Base-by-base conservation (phyloP, 1,140 invertebrate genomes). In the Ericerus pela region DNA sequence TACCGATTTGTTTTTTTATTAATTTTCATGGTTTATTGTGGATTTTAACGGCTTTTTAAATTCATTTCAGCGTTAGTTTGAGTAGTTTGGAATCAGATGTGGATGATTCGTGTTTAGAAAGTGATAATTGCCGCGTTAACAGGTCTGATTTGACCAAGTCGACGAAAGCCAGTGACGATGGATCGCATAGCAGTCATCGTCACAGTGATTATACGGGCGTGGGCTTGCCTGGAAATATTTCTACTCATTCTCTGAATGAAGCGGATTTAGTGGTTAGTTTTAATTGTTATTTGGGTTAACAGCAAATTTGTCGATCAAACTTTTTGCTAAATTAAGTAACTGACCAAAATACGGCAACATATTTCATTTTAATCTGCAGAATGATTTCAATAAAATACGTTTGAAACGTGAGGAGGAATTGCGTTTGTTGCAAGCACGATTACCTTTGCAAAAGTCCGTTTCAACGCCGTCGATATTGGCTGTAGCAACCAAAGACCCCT, bases 381-480 rank as follows among this genome's bases (percentile, higher is more conserved):
- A 74, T 62, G 78, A 79, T 65, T 79, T 78, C 64, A 71, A 77
- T 70, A 73, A 73, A 67, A 70, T 73, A 62, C 72, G 72, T 67
- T 69, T 70, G 59, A 79, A 73, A 71, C 68, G 76, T 66, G 69
- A 79, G 75, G 70, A 69, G 37, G 75, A 73, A 75, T 75, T 71
- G 68, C 72, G 78, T 62, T 72, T 86, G 56, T 70, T 78, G 60
- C 79, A 81, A 53, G 78, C 80, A 59, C 75, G 84, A 47, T 75
- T 89, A 61, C 85, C 85, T 52, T 75, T 92, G 54, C 88, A 91
- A 68, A 93, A 93, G 73, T 89, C 86, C 51, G 80, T 91, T 59
- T 93, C 88, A 11, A 91, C 88, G 24, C 88, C 88, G 22, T 91
- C 87, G 54, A 88, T 88, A 58, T 79, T 87, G 28, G 82, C 82